Evolutionary conservation across 2,888 invertebrate species (phyloP).

Genomic region (Stomorhina lunata): DNA sequence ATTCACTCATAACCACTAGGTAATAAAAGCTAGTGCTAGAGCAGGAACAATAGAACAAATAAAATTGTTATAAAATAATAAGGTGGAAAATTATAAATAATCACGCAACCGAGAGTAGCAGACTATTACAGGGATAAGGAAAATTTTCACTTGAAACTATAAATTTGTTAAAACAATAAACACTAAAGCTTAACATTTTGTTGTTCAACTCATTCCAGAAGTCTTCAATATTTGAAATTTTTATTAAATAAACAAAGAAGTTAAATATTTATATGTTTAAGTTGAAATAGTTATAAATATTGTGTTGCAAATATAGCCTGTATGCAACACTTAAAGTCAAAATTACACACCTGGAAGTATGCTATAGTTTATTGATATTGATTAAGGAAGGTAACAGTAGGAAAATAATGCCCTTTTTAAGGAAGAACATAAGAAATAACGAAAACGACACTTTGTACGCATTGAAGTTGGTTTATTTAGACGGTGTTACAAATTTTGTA

Average conservation of each 20-base stretch:
- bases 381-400: too few species aligned
- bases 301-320: too few species aligned
- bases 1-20: conserved; percentile 14
- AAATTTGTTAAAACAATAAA: conserved; percentile 32
- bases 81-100: conserved; percentile 45
- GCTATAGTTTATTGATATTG: not conserved
- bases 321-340: conserved; percentile 8
- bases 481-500: too few species aligned
- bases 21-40: not conserved
- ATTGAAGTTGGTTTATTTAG: too few species aligned
- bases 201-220: not conserved
- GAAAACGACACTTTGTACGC: too few species aligned
- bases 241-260: not conserved
- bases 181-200: conserved; percentile 39
- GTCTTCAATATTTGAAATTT: conserved; percentile 2
- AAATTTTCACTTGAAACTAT: conserved; percentile 17
- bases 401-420: too few species aligned
- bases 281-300: not conserved
- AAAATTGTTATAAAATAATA: conserved; percentile 39
- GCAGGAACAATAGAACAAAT: not conserved
- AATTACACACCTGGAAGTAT: not conserved
- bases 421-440: too few species aligned
- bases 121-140: not conserved
- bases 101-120: conserved; percentile 37
- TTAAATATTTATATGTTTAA: not conserved